Conservation (phyloP, 2,797 vertebrate species). For the Enteromius mattozi region DNA sequence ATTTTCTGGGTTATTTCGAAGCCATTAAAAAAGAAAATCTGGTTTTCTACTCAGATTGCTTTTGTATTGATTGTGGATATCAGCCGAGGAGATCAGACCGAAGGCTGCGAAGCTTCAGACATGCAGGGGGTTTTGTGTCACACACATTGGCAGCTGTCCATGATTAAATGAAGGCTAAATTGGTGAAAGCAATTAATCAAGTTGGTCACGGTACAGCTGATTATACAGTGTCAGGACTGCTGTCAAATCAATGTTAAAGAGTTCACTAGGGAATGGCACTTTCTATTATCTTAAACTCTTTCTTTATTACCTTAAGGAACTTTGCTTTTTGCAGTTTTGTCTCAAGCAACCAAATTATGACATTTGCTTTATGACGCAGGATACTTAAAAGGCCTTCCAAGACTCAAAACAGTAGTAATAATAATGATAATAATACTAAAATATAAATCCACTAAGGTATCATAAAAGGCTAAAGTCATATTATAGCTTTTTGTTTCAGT, state of each 20-base stretch:
- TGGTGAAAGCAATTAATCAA: conserved; percentile 32
- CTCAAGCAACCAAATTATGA: neutral
- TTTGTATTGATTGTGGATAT: conserved; percentile 24
- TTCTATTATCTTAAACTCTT: neutral
- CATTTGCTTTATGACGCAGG: neutral
- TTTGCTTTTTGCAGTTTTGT: neutral
- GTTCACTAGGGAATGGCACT: neutral
- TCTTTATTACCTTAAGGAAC: neutral
- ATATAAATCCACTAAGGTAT: neutral
- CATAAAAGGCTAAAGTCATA: neutral
- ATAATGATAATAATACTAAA: neutral
- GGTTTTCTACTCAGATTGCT: neutral
- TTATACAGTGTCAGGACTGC: conserved; percentile 30
- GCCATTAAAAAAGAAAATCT: neutral
- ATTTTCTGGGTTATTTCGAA: neutral
- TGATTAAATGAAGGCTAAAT: conserved; percentile 55
- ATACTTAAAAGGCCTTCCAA: neutral
- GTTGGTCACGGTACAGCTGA: conserved; percentile 17
- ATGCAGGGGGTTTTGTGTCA: neutral
- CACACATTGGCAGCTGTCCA: conserved; percentile 40
- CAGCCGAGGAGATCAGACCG: neutral
- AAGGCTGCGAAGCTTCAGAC: neutral
- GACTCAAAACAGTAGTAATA: neutral
- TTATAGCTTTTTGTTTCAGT: neutral
- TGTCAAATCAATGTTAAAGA: conserved; percentile 16